Conservation (phyloP, 2,888 invertebrate species). For the Machimus atricapillus region DNA sequence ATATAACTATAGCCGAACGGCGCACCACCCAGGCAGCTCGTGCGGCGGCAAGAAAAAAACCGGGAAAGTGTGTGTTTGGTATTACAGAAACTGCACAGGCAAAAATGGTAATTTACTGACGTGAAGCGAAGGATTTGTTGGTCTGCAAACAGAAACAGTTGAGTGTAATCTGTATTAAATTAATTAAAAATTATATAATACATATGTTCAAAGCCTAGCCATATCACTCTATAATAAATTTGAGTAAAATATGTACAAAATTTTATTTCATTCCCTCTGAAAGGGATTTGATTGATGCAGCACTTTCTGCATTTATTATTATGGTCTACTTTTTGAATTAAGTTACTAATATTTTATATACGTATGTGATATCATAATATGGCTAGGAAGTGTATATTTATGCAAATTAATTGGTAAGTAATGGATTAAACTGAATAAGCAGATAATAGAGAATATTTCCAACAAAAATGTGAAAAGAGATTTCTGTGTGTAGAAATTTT, state of each 20-base stretch:
- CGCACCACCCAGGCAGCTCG: neutral
- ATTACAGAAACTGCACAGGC: slow-evolving; percentile 59
- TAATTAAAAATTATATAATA: neutral
- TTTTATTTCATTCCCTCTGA: no score
- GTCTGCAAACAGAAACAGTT: slow-evolving; percentile 54
- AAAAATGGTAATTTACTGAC: slow-evolving; percentile 60
- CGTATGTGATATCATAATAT: neutral
- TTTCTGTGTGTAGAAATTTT: no score
- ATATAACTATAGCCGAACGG: neutral
- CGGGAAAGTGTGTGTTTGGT: slow-evolving; percentile 29
- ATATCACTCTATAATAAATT: neutral
- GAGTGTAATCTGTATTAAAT: slow-evolving; percentile 42
- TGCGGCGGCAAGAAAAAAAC: slow-evolving; percentile 17
- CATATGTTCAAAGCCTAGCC: neutral
- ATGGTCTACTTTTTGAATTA: no score
- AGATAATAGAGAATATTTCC: neutral
- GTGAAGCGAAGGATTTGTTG: slow-evolving; percentile 58
- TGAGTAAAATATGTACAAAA: neutral
- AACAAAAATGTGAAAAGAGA: neutral
- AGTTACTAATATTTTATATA: neutral
- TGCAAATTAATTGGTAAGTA: neutral
- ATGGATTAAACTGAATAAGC: neutral
- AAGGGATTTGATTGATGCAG: no score
- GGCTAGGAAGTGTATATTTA: neutral
- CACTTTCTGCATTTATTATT: no score